These are phyloP conservation scores for Steatornis caripensis DNA, from an alignment of 2,113 vertebrate genomes.

Conservation along the genomic window DNA sequence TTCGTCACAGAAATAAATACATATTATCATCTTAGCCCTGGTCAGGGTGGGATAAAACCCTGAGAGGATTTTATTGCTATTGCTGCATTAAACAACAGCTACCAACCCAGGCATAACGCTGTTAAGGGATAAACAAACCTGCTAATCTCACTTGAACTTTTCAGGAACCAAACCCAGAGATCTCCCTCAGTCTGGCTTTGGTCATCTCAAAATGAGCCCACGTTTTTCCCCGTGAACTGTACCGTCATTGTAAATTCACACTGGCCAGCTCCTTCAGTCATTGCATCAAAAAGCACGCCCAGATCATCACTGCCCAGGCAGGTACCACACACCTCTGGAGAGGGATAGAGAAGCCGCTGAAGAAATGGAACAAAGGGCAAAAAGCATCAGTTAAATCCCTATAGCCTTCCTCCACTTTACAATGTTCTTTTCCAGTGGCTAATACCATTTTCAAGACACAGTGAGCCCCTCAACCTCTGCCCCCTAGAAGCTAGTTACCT, in stretches of 20 bases:
- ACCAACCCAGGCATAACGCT: not conserved
- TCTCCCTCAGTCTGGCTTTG: not conserved
- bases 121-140: not conserved
- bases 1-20: not conserved
- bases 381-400: not conserved
- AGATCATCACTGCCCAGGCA: not conserved
- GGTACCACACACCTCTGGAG: not conserved
- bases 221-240: not conserved
- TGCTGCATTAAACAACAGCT: not conserved
- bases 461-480: not conserved
- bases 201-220: not conserved
- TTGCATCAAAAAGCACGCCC: fast-evolving
- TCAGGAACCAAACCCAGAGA: not conserved
- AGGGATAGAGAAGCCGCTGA: not conserved
- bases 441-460: not conserved
- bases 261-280: not conserved
- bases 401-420: too few species aligned
- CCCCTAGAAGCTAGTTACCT: not conserved
- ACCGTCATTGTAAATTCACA: not conserved
- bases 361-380: not conserved
- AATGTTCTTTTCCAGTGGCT: not conserved
- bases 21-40: not conserved
- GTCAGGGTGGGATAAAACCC: not conserved
- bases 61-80: not conserved
- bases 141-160: not conserved